phyloP scores from a whole-genome alignment of 1,140 invertebrate genomes.

The Xylocopa sonorina region DNA sequence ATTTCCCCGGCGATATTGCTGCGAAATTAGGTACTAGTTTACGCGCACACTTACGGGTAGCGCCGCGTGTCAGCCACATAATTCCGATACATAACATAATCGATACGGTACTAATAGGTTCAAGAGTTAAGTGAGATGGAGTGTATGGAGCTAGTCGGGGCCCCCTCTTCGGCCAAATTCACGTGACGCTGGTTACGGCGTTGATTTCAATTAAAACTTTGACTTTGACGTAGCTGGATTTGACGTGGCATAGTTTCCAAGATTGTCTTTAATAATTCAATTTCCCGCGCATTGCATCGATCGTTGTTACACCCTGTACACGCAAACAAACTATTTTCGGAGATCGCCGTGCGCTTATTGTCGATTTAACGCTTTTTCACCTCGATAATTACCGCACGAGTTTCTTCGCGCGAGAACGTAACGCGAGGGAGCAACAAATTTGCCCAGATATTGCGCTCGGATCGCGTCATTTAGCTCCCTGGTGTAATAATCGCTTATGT shows the following conservation, averaged over 20 bases:
- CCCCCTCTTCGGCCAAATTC: conserved; percentile 62
- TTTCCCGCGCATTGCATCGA: conserved; percentile 40
- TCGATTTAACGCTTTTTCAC: too few relatives aligned
- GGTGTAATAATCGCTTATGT: conserved; percentile 24
- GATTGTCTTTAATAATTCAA: conserved; percentile 56
- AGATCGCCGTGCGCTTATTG: not conserved
- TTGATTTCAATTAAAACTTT: conserved; percentile 68
- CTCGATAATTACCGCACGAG: not conserved
- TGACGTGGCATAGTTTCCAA: conserved; percentile 54
- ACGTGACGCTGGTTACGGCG: conserved; percentile 59
- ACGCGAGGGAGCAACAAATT: conserved; percentile 9
- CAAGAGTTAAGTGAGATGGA: conserved; percentile 59
- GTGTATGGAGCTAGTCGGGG: conserved; percentile 51
- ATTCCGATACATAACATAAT: conserved; percentile 57
- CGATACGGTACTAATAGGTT: conserved; percentile 60
- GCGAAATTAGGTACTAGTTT: conserved; percentile 34
- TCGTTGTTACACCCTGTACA: not conserved
- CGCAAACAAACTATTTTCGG: not conserved
- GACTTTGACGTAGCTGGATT: conserved; percentile 53
- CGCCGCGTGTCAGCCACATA: conserved; percentile 41
- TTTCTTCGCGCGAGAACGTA: not conserved
- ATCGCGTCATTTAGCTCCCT: conserved; percentile 25
- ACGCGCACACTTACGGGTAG: conserved; percentile 33
- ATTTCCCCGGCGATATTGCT: conserved; percentile 23
- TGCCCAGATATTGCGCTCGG: conserved; percentile 2